These are phyloP conservation scores for Antheraea yamamai DNA, from an alignment of 2,888 invertebrate species.

Conservation along the genomic window DNA sequence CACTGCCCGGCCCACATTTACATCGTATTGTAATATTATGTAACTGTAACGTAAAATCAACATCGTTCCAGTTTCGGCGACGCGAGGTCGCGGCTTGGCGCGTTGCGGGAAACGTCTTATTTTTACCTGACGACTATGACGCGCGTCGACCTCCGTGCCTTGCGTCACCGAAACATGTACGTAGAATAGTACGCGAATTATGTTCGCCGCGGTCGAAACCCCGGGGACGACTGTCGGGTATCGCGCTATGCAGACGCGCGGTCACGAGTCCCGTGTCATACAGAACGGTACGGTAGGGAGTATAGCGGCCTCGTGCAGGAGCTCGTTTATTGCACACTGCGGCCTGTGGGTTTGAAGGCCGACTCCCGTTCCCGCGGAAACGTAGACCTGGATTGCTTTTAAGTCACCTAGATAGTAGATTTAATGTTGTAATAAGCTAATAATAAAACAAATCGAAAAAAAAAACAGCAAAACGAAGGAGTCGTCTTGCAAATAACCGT, in stretches of 20 bases:
- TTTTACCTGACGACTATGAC: neutral
- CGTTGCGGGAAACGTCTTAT: constrained; percentile 4
- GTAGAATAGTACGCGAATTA: neutral
- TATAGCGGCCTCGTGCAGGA: neutral
- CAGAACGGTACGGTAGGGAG: neutral
- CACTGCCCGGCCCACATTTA: constrained; percentile 6
- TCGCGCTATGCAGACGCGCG: neutral
- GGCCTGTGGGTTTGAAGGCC: constrained; percentile 1
- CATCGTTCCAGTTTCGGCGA: constrained; percentile 10
- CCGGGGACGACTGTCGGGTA: neutral
- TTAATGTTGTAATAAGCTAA: neutral
- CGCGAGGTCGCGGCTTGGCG: neutral
- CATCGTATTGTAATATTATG: constrained; percentile 5
- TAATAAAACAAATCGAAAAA: neutral
- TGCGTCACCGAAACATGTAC: neutral
- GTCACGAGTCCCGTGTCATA: constrained; percentile 29
- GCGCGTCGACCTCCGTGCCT: neutral
- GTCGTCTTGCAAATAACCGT: neutral
- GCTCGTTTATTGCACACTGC: neutral
- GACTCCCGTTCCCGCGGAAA: neutral
- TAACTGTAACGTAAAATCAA: neutral
- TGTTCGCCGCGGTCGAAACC: constrained; percentile 1
- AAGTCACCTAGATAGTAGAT: neutral
- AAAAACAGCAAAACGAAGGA: neutral
- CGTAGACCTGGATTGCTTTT: neutral